Evolutionary conservation across 2,113 vertebrate genomes (phyloP), one percentile per base, ranked within the genome.

Genomic region (Melanotaenia duboulayi): DNA sequence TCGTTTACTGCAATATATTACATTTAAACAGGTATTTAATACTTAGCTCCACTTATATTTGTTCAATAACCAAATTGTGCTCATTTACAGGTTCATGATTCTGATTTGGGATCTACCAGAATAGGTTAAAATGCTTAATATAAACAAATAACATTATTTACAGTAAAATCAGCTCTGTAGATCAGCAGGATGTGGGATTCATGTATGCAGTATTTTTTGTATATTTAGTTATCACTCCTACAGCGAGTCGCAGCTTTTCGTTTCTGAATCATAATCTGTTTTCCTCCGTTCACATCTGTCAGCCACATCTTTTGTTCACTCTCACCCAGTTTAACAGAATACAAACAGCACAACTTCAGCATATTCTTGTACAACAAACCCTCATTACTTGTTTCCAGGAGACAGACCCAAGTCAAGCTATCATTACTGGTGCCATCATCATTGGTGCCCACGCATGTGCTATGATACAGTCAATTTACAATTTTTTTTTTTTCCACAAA

Each of bases 321-420:
- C 56, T 5, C 9, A 24, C 10, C 22, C 3, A 23, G 25, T 13
- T 49, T 67, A 51, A 48, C 7, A 32, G 44, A 23, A 17, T 51
- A 8, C 49, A 54, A 72, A 73, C 50, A 75, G 50, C 63, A 61
- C 2, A 0, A 28, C 65, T 67, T 75, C 23, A 23, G 13, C 22
- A 11, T 62, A 54, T 63, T 78, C 55, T 49, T 23, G 39, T 50
- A 20, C 63, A 66, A 64, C 75, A 37, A n/a, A 11, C 37, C n/a
- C 20, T 57, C 4, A 10, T 66, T 76, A 40, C 65, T 74, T 20
- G 72, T 86, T 66, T 70, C 87, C 61, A 76, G 65, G 83, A 76
- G 49, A 89, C 74, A 4, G 64, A 75, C 50, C 35, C 16, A 23
- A 73, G 65, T 42, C 50, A 56, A 67, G 59, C 52, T 69, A 22